These are phyloP conservation scores for Drosophila subpulchrella DNA, from an alignment of 1,140 invertebrate species.

Conservation along the genomic window DNA sequence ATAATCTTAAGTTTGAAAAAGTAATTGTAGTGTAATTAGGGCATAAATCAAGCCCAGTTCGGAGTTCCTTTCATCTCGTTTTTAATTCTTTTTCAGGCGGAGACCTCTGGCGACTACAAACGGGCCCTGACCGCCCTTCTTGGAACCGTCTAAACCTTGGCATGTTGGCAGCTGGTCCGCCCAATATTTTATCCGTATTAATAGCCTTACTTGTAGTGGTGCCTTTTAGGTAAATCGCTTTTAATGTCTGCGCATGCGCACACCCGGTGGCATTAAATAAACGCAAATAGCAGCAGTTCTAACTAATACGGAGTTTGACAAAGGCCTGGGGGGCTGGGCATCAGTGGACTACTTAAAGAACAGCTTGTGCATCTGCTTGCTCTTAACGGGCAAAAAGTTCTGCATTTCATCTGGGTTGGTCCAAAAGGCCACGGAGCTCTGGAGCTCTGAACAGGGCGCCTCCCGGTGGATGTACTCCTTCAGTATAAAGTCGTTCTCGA, in stretches of 20 bases:
- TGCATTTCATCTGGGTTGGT: conserved; percentile 86
- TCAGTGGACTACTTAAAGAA: conserved; percentile 67
- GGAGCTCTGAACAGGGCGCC: conserved; percentile 85
- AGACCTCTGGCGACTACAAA: conserved; percentile 91
- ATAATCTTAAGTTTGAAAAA: background rate
- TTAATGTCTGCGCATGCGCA: conserved; percentile 60
- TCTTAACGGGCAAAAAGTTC: conserved; percentile 85
- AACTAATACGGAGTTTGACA: conserved; percentile 6
- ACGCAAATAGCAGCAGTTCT: conserved; percentile 35
- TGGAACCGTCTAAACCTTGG: conserved; percentile 69
- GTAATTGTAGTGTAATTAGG: conserved; percentile 22
- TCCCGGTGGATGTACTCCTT: conserved; percentile 92
- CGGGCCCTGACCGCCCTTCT: conserved; percentile 88
- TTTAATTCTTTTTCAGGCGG: conserved; percentile 85
- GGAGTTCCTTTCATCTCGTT: background rate
- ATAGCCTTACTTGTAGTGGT: conserved; percentile 52
- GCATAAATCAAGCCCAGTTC: background rate
- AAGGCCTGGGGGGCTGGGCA: background rate
- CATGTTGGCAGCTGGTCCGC: conserved; percentile 5
- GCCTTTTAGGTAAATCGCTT: conserved; percentile 55
- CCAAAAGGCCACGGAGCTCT: conserved; percentile 85
- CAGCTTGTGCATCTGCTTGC: conserved; percentile 85
- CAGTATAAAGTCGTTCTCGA: conserved; percentile 90
- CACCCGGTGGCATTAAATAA: conserved; percentile 57
- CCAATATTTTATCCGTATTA: conserved; percentile 23